A percentile compares a stretch with the other conserved stretches of the same genome.
These are phyloP conservation scores for Metopolophium dirhodum DNA, from an alignment of 1,140 invertebrate genomes.

Conservation along the genomic window DNA sequence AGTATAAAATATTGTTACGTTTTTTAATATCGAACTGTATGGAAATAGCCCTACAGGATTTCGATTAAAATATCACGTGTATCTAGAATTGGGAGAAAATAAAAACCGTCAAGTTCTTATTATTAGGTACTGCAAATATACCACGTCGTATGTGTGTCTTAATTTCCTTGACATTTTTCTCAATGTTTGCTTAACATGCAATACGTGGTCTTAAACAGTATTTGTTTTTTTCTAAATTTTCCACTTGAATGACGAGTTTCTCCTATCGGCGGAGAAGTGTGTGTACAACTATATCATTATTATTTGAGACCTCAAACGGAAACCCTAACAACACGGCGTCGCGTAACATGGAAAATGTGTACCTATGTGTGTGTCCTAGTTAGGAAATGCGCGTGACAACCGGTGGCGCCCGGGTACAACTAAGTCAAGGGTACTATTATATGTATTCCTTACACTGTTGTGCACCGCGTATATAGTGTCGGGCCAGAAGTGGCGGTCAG, in stretches of 20 bases:
- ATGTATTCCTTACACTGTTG: neutral
- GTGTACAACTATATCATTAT: neutral
- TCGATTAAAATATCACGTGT: neutral
- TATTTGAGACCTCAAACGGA: constrained; percentile 20
- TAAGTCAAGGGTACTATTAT: constrained; percentile 54
- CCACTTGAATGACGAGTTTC: neutral
- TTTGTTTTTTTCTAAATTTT: neutral
- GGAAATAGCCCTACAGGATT: neutral
- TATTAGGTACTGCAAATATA: neutral
- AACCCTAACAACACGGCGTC: constrained; percentile 22
- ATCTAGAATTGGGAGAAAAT: neutral
- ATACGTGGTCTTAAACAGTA: neutral
- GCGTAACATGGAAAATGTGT: constrained; percentile 15
- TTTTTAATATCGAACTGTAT: neutral
- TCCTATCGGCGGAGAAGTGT: neutral
- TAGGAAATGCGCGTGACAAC: constrained; percentile 54
- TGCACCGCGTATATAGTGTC: neutral
- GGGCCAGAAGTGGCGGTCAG: neutral
- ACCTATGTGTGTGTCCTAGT: constrained; percentile 32
- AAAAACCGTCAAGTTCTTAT: neutral
- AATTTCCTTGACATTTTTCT: constrained; percentile 25
- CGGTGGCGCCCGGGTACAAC: constrained; percentile 42
- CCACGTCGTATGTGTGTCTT: neutral
- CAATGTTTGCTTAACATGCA: neutral
- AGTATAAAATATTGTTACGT: neutral